Conservation (phyloP, 2,888 invertebrate species). For the Machimus rusticus region DNA sequence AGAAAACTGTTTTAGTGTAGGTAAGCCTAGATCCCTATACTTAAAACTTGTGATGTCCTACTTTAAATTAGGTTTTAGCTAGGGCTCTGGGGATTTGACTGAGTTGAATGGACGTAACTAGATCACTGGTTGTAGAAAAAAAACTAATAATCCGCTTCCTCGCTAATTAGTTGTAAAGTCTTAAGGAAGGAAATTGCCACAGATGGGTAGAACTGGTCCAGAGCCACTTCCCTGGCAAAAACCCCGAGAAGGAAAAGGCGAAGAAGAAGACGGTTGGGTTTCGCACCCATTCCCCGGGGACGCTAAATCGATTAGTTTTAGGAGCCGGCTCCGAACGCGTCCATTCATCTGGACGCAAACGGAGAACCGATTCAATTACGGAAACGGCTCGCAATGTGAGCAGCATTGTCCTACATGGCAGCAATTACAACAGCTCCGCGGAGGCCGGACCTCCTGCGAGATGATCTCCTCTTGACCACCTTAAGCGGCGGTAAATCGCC, state of each 20-base stretch:
- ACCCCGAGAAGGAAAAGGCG: not conserved
- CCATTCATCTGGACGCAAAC: not conserved
- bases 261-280: not conserved
- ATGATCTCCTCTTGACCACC: not conserved
- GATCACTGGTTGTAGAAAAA: not conserved
- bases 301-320: not conserved
- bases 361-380: not conserved
- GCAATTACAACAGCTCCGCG: not conserved
- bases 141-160: not conserved
- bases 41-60: not conserved
- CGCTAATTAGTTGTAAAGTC: not conserved
- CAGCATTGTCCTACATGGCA: not conserved
- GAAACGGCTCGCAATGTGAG: not conserved
- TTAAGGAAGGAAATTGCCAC: not conserved
- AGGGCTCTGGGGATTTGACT: not conserved
- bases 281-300: not conserved
- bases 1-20: no score
- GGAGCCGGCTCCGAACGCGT: not conserved
- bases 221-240: not conserved
- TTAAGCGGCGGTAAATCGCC: not conserved
- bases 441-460: not conserved
- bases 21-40: not conserved
- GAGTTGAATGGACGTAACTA: not conserved
- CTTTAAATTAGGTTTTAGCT: not conserved
- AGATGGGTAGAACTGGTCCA: not conserved